Base-by-base conservation (phyloP, 2,797 vertebrate species). In the Lacerta viridis region DNA sequence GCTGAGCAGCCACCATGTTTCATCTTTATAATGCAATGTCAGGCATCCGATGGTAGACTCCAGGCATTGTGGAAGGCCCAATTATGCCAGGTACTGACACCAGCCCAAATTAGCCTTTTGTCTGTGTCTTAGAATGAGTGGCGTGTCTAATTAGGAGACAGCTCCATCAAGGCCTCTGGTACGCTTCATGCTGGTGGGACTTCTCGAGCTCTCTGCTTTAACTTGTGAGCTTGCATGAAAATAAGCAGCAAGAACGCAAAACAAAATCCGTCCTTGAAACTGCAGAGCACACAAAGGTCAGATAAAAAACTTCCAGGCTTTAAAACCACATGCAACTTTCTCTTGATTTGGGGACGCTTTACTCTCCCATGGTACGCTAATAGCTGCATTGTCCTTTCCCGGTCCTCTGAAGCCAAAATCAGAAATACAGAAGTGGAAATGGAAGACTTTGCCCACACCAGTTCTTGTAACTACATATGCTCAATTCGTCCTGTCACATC, bases 381-480 rank as follows among this genome's bases (percentile, higher is more conserved):
- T 46, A 90, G 66, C 3, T 91, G 76, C 1, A 3, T 27, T 90
- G 46, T 81, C 84, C 86, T 79, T 89, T 90, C 64, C 83, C 88
- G 83, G 69, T 77, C 75, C 86, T 90, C 86, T 0, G 2, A 85
- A 92, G 83, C 84, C 68, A 87, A 92, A 92, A 88, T 79, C 85
- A 91, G 85, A 93, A 0, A 83, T 27, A 55, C 18, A 75, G 80
- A 55, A 20, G 43, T 17, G 15, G 87, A 90, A 43, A 7, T 36
- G 23, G n/a, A 36, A 64, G 59, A 25, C 7, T 76, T 89, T 10
- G 20, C n/a, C 71, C 27, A 33, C 41, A 43, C 9, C 69, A 81
- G 41, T 1, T 29, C 7, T 66, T 55, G 69, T 33, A 74, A 66
- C 25, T 23, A 17, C 27, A 20, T 71, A 17, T 71, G 11, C 79